Percentiles rank a stretch among this genome's conserved stretches.
Evolutionary conservation across 2,113 vertebrate species (phyloP).

Genomic region (Lepus europaeus): DNA sequence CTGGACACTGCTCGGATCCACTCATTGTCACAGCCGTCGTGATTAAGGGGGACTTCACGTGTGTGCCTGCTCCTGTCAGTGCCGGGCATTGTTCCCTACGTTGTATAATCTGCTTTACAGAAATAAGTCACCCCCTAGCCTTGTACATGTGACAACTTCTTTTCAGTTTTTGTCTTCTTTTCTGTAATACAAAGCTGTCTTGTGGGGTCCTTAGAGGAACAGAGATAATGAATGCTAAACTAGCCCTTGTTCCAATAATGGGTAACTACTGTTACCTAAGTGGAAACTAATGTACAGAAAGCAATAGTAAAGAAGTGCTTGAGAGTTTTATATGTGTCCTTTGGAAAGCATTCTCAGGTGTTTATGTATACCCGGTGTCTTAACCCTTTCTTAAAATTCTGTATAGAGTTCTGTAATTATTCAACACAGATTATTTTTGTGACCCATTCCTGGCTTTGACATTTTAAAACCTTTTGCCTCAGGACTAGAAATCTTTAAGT

Average conservation of each 20-base stretch:
- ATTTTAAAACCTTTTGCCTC: conserved; percentile 24
- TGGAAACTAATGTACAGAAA: conserved; percentile 26
- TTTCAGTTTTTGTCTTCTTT: background rate
- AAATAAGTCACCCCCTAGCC: background rate
- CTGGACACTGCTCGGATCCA: background rate
- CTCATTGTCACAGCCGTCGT: background rate
- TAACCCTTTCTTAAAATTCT: conserved; percentile 28
- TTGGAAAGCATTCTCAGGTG: background rate
- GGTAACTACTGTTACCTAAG: background rate
- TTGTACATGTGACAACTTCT: background rate
- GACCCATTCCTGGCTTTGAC: background rate
- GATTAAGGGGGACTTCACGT: background rate
- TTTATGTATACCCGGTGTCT: too few relatives aligned
- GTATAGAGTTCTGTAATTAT: background rate
- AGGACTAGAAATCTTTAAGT: conserved; percentile 38
- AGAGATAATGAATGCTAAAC: conserved; percentile 14
- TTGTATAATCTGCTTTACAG: background rate
- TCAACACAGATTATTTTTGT: conserved; percentile 36
- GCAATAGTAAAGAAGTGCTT: background rate
- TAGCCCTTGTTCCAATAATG: background rate
- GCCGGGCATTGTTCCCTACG: background rate
- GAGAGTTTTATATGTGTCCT: background rate
- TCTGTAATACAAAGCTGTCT: conserved; percentile 8
- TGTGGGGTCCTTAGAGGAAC: background rate
- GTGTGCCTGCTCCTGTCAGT: background rate